A percentile compares a stretch with the other conserved stretches of the same genome.
Evolutionary conservation across 2,113 vertebrate genomes (phyloP).

Genomic region (Cavia porcellus): DNA sequence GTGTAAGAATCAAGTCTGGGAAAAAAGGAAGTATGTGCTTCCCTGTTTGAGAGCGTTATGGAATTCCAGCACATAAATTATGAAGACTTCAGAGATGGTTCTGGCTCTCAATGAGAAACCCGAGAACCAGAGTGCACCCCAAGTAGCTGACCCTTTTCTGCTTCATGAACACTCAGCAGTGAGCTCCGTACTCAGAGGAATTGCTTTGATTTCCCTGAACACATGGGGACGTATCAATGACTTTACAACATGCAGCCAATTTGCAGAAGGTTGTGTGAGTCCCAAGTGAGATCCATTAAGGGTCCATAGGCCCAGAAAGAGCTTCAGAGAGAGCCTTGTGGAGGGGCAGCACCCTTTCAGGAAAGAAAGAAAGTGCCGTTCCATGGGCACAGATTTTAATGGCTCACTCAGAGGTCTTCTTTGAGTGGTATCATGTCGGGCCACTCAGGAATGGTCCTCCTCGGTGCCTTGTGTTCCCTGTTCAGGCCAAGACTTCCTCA

Average conservation of each 20-base stretch:
- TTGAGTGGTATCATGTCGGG: too few relatives aligned
- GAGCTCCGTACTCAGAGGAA: neutral
- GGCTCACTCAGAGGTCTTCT: neutral
- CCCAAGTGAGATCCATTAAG: neutral
- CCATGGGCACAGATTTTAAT: neutral
- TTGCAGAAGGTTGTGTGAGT: neutral
- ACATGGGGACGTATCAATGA: neutral
- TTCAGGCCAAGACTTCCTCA: neutral
- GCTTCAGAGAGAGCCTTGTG: neutral
- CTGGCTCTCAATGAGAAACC: neutral
- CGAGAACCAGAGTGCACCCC: neutral
- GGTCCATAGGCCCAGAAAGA: neutral
- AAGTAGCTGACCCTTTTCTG: neutral
- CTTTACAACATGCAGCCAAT: neutral
- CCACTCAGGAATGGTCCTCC: neutral
- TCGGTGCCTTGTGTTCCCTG: fast-evolving
- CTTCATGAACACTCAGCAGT: too few relatives aligned
- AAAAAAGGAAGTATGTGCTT: neutral
- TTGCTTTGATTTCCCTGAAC: neutral
- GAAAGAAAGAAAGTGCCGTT: neutral
- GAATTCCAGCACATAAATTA: neutral
- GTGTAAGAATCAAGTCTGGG: neutral
- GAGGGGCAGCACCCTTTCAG: neutral
- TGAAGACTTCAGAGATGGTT: neutral
- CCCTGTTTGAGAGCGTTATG: neutral